A percentile compares a stretch with the other conserved stretches of the same genome.
Conservation (phyloP, 2,113 vertebrate genomes). For the Vulpes lagopus region DNA sequence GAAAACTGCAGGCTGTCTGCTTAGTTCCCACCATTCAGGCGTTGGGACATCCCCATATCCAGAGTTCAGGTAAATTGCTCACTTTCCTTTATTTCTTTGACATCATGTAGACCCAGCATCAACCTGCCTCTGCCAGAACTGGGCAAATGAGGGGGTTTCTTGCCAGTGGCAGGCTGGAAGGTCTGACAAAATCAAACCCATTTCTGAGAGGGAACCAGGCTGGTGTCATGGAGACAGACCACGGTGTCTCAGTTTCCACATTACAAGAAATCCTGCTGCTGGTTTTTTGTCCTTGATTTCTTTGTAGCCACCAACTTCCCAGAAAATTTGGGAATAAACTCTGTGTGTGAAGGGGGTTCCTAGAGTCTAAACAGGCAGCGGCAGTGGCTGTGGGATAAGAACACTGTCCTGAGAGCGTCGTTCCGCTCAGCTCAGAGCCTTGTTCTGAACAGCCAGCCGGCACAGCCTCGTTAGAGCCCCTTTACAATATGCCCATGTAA, state of each 20-base stretch:
- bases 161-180: background rate
- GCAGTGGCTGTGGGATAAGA: background rate
- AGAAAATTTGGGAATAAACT: background rate
- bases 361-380: background rate
- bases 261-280: background rate
- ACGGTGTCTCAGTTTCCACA: accelerated
- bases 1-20: background rate
- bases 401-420: background rate
- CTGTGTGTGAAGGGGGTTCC: background rate
- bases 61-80: background rate
- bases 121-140: background rate
- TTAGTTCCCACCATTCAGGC: accelerated
- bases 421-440: background rate
- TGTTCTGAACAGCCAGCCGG: background rate
- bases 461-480: accelerated
- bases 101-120: background rate
- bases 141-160: background rate
- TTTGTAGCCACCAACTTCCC: background rate
- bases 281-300: background rate
- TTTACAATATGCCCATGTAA: background rate
- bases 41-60: accelerated
- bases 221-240: background rate
- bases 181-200: background rate
- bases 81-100: background rate
- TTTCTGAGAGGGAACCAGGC: background rate